These are phyloP conservation scores for Orchestia grillus DNA, from an alignment of 1,140 invertebrate genomes.

Conservation along the genomic window DNA sequence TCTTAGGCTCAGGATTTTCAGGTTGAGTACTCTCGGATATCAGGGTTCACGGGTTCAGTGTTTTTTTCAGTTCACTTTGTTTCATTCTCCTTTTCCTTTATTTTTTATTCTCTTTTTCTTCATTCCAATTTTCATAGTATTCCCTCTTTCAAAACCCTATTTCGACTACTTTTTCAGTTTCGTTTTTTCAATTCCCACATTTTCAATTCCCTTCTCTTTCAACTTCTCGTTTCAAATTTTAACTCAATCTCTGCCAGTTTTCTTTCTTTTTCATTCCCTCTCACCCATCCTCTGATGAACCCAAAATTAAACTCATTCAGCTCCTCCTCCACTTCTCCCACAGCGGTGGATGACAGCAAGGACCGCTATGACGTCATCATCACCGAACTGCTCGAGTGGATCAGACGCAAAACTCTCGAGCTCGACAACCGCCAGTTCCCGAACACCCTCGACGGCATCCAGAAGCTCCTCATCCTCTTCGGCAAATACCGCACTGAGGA, in stretches of 20 bases:
- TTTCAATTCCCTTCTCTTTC: background rate
- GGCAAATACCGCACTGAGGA: constrained; percentile 97
- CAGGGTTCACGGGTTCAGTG: too few species aligned
- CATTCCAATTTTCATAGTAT: too few species aligned
- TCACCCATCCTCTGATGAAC: background rate
- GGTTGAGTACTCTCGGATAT: too few species aligned
- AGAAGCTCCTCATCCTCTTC: constrained; percentile 89
- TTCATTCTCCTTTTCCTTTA: too few species aligned
- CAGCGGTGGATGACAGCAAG: constrained; percentile 90
- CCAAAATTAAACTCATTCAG: background rate
- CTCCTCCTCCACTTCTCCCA: too few species aligned
- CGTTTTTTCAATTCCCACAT: background rate
- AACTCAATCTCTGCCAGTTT: background rate
- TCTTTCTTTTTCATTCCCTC: background rate
- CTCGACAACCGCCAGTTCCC: constrained; percentile 91
- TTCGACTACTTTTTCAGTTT: too few species aligned
- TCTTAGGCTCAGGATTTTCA: too few species aligned
- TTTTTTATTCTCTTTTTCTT: too few species aligned
- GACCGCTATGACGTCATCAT: constrained; percentile 88
- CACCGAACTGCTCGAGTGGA: constrained; percentile 92
- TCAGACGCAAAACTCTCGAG: constrained; percentile 86
- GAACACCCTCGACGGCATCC: constrained; percentile 96
- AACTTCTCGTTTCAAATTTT: background rate
- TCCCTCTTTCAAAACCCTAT: too few species aligned
- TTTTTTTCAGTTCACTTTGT: too few species aligned